Evolutionary conservation across 2,113 vertebrate species (phyloP).

Genomic region (Datnioides undecimradiatus): DNA sequence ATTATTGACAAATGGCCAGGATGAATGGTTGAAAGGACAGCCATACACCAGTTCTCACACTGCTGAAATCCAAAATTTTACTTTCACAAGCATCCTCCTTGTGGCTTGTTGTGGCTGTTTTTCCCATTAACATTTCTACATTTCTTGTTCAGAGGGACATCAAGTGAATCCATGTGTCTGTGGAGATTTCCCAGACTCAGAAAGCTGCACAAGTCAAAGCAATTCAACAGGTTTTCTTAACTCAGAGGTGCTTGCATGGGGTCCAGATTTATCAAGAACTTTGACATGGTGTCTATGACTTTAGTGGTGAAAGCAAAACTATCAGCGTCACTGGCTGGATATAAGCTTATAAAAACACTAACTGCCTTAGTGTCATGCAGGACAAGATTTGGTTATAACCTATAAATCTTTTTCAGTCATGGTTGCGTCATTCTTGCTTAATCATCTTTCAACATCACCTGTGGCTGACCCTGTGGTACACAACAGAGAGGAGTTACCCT

Average conservation of each 20-base stretch:
- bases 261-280: constrained; percentile 2
- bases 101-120: neutral
- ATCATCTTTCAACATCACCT: neutral
- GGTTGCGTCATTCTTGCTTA: neutral
- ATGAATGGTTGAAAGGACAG: neutral
- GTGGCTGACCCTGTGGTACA: neutral
- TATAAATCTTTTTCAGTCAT: constrained; percentile 10
- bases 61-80: neutral
- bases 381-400: neutral
- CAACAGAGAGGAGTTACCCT: constrained; percentile 1
- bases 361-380: fast-evolving
- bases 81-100: neutral
- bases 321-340: neutral
- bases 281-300: neutral
- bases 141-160: constrained; percentile 17
- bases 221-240: constrained; percentile 30
- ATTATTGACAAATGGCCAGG: neutral
- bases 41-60: neutral
- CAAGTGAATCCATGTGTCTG: constrained; percentile 11
- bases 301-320: constrained; percentile 7
- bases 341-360: neutral
- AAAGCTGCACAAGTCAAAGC: constrained; percentile 36
- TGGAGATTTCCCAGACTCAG: constrained; percentile 43
- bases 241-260: neutral
- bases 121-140: constrained; percentile 20